phyloP scores from a whole-genome alignment of 2,113 vertebrate genomes.

The Ptilonorhynchus violaceus region DNA sequence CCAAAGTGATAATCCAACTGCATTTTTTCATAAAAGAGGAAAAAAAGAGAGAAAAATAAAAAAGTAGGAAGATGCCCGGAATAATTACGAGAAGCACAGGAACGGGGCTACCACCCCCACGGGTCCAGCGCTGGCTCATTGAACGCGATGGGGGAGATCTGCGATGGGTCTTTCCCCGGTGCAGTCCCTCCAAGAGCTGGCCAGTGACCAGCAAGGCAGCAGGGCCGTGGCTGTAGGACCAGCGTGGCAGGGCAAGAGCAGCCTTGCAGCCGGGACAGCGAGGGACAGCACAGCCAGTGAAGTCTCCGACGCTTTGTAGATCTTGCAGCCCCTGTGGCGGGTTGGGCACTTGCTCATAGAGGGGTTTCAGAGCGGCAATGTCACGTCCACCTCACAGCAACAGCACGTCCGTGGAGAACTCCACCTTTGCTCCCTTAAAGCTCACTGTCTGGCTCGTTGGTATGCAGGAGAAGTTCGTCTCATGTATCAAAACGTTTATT shows the following conservation, averaged over 20 bases:
- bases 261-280: rapidly evolving
- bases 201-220: not conserved
- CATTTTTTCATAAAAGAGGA: not conserved
- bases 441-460: no score
- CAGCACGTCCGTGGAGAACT: rapidly evolving
- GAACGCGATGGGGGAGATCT: no score
- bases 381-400: not conserved
- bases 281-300: not conserved
- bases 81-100: rapidly evolving
- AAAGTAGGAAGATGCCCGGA: not conserved
- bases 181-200: rapidly evolving
- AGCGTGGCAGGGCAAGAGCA: not conserved
- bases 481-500: not conserved
- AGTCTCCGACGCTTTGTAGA: rapidly evolving
- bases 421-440: not conserved
- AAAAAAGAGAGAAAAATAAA: not conserved
- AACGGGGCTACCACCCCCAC: not conserved
- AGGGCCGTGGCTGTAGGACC: not conserved
- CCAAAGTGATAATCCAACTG: not conserved
- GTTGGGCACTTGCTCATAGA: rapidly evolving
- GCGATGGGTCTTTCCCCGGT: rapidly evolving
- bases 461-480: rapidly evolving
- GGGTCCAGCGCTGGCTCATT: rapidly evolving
- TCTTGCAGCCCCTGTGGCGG: not conserved
- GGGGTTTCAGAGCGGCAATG: not conserved